Conservation (phyloP, 2,888 invertebrate genomes). For the Luffia ferchaultella region DNA sequence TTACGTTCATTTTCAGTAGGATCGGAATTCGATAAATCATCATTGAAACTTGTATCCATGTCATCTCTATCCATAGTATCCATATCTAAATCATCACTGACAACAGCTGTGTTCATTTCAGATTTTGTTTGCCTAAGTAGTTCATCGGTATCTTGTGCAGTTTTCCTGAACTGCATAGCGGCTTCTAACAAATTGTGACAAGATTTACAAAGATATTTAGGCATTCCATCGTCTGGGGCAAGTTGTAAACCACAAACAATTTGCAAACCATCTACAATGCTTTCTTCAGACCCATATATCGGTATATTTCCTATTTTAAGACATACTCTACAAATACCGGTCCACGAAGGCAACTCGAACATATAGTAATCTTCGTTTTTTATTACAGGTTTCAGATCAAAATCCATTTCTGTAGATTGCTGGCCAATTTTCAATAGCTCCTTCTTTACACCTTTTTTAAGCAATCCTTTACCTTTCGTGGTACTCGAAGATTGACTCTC, state of each 20-base stretch:
- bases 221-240: slow-evolving; percentile 29
- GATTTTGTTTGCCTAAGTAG: slow-evolving; percentile 23
- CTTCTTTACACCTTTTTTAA: not conserved
- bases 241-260: slow-evolving; percentile 34
- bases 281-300: slow-evolving; percentile 29
- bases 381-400: not conserved
- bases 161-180: slow-evolving; percentile 43
- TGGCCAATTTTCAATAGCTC: not conserved
- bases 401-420: not conserved
- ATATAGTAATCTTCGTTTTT: not conserved
- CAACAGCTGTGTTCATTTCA: not conserved
- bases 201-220: slow-evolving; percentile 38
- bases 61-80: not conserved
- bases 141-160: slow-evolving; percentile 37
- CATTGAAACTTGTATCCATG: not conserved
- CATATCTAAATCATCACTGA: not conserved
- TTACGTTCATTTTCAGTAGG: slow-evolving; percentile 14
- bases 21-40: not conserved
- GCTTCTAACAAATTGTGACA: slow-evolving; percentile 38
- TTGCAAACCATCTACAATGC: slow-evolving; percentile 29
- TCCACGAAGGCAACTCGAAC: not conserved
- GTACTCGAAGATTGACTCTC: not conserved
- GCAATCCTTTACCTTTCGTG: not conserved
- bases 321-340: slow-evolving; percentile 35
- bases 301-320: slow-evolving; percentile 40